These are phyloP conservation scores for Calidris pugnax DNA, from an alignment of 2,113 vertebrate species.

Conservation along the genomic window DNA sequence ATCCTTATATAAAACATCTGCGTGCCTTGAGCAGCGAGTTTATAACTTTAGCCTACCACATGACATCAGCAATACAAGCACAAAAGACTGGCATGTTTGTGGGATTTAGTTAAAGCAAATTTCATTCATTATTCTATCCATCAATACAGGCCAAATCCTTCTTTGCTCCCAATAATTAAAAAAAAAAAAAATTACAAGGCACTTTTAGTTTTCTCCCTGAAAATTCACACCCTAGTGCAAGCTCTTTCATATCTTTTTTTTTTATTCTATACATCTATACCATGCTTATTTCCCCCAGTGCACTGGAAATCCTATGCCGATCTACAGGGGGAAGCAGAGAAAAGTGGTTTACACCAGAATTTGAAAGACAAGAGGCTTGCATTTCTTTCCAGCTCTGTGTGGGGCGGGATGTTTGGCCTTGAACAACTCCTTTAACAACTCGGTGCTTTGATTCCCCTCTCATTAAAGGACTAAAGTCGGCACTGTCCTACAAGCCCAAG, in stretches of 20 bases:
- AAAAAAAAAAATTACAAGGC: background rate
- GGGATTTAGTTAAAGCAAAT: background rate
- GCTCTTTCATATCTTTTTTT: background rate
- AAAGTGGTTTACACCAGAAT: background rate
- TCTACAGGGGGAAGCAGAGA: background rate
- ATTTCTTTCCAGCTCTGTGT: background rate
- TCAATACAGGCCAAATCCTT: background rate
- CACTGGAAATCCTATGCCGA: background rate
- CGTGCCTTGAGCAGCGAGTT: background rate
- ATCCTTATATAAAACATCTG: background rate
- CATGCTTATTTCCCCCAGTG: background rate
- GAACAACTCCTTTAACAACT: background rate
- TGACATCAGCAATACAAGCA: background rate
- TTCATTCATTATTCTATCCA: background rate
- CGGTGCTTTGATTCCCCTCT: background rate
- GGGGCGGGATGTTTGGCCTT: background rate
- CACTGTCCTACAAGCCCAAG: background rate
- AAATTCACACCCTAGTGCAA: background rate
- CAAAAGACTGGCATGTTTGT: background rate
- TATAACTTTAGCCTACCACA: background rate
- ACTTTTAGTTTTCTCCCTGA: background rate
- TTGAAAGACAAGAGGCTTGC: background rate
- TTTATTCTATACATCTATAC: background rate
- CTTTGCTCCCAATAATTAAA: background rate
- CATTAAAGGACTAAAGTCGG: accelerated